Base-by-base conservation (phyloP, 2,888 invertebrate species). In the Parnassius apollo region DNA sequence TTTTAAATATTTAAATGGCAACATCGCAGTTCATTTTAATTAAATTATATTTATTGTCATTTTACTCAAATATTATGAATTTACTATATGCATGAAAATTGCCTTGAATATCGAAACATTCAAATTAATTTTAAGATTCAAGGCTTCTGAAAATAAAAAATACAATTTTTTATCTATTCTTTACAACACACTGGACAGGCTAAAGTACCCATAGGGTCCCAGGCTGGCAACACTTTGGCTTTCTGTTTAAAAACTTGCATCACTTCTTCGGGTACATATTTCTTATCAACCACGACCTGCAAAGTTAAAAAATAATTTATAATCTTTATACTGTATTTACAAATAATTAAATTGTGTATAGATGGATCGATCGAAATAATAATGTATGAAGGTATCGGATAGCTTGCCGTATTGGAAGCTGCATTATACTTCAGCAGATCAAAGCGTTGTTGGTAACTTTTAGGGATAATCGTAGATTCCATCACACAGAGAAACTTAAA, bases 131-230 rank as follows among this genome's bases (percentile, higher is more conserved):
- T 22, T 10, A 2, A 46, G 25, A 44, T 51, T 13, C 25, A 46
- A 48, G 25, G 59, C 56, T 63, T 48, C 59, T 51, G 56, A 64
- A 59, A 18, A 53, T 25, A 10, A 44, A 9, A 18, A 25, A 3
- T 22, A 49, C 42, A 59, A 12, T 49, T n/a, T 44, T 50, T 50
- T 12, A 11, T 61, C 71, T 79, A 82, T 70, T 87, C 77, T 64
- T 80, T 74, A 61, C 65, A 70, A 69, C 90, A 90, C 2, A 81
- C 62, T 0, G 86, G 82, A 59, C 90, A 89, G 57, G 96, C 96
- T 64, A 96, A 92, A 2, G 96, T 96, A 63, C 98, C 98, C 97
- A 98, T 97, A 2, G 98, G 98, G 86, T 98, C 98, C 98, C 98
- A 98, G 0, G 98, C 97, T 2, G 98, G 98, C 75, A 98, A 88